Percentiles rank a stretch among this genome's conserved stretches.
Conservation (phyloP, 2,797 vertebrate species). For the Anabacerthia variegaticeps region DNA sequence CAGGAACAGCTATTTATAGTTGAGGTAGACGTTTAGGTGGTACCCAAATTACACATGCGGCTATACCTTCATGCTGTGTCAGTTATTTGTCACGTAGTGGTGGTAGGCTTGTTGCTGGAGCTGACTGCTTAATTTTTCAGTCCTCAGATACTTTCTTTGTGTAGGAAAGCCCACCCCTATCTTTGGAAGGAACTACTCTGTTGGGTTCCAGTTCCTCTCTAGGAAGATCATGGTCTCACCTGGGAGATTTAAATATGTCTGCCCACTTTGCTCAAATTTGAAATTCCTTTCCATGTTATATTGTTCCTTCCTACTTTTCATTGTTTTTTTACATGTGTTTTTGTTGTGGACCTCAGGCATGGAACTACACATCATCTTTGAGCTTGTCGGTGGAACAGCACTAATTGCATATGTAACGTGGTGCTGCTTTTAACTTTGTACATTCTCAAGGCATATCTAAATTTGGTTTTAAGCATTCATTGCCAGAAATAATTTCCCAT, state of each 20-base stretch:
- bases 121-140: background rate
- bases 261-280: background rate
- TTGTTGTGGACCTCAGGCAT: background rate
- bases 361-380: background rate
- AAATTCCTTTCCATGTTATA: background rate
- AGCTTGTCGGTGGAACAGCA: background rate
- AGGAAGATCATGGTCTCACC: background rate
- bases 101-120: background rate
- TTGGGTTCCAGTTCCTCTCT: background rate
- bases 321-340: background rate
- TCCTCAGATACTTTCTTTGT: background rate
- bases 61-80: background rate
- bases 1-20: background rate
- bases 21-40: background rate
- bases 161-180: background rate
- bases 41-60: background rate
- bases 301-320: background rate
- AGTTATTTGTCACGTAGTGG: background rate
- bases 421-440: background rate
- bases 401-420: background rate
- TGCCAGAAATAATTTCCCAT: background rate
- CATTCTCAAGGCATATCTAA: background rate
- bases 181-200: background rate
- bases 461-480: background rate
- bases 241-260: background rate